These are phyloP conservation scores for Listrodromus nycthemerus DNA, from an alignment of 2,888 invertebrate genomes.

Conservation along the genomic window DNA sequence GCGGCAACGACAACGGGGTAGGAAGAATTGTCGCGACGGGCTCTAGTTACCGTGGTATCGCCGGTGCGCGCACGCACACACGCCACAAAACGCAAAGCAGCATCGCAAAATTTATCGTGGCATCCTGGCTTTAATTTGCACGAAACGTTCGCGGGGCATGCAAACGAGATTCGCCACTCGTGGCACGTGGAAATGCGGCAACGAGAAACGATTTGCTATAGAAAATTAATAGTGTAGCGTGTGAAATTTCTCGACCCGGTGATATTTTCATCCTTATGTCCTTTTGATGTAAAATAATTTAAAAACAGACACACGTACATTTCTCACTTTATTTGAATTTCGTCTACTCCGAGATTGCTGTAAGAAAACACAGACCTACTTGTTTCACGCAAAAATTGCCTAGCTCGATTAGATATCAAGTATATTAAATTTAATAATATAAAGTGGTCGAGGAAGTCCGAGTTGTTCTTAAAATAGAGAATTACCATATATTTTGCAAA, in stretches of 20 bases:
- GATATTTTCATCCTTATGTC: slow-evolving; percentile 43
- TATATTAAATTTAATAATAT: no score
- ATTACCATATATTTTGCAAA: no score
- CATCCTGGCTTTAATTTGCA: slow-evolving; percentile 73
- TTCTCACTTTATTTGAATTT: not conserved
- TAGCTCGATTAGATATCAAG: not conserved
- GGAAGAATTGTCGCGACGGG: slow-evolving; percentile 55
- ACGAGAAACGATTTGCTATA: slow-evolving; percentile 50
- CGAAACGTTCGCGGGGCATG: slow-evolving; percentile 73
- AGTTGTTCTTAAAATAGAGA: no score
- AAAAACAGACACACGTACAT: slow-evolving; percentile 17
- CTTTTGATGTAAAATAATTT: slow-evolving; percentile 50
- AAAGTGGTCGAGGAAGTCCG: no score
- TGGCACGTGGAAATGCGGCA: slow-evolving; percentile 53
- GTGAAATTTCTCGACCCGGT: not conserved
- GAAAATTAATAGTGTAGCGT: slow-evolving; percentile 10
- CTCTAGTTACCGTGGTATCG: slow-evolving; percentile 62
- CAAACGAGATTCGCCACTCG: slow-evolving; percentile 68
- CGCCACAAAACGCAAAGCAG: slow-evolving; percentile 29
- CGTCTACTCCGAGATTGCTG: not conserved
- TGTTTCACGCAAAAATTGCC: not conserved
- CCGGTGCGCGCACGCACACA: slow-evolving; percentile 24
- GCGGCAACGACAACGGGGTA: slow-evolving; percentile 20
- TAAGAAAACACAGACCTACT: not conserved
- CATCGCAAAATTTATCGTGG: slow-evolving; percentile 74